Conservation (phyloP, 2,888 invertebrate genomes). For the Balanococcus diminutus region DNA sequence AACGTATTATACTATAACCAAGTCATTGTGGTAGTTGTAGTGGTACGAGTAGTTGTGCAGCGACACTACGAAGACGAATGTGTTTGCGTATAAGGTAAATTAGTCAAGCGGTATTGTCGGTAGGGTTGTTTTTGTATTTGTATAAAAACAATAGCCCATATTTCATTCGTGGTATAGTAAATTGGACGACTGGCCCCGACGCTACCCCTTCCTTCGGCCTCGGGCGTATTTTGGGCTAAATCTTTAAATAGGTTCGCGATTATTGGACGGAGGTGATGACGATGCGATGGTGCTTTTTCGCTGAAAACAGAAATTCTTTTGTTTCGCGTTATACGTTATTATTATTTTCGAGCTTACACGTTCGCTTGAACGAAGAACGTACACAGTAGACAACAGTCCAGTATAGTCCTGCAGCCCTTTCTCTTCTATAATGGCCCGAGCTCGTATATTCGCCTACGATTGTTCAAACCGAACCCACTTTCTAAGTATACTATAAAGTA, state of each 20-base stretch:
- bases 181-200: not conserved
- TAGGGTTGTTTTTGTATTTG: not conserved
- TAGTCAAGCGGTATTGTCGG: constrained; percentile 17
- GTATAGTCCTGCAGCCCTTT: too few relatives aligned
- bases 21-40: too few relatives aligned
- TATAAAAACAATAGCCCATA: constrained; percentile 20
- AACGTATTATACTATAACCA: too few relatives aligned
- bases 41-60: not conserved
- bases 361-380: not conserved
- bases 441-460: too few relatives aligned
- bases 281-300: not conserved
- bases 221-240: not conserved
- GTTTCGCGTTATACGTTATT: not conserved
- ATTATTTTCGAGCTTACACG: too few relatives aligned
- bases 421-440: too few relatives aligned
- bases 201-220: too few relatives aligned
- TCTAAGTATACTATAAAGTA: too few relatives aligned
- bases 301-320: constrained; percentile 14
- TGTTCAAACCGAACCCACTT: too few relatives aligned
- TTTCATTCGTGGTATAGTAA: not conserved
- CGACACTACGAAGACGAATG: not conserved
- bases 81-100: not conserved
- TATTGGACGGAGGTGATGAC: not conserved
- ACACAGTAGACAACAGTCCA: too few relatives aligned
- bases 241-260: not conserved